Base-by-base conservation (phyloP, 2,797 vertebrate species). In the Sebastes hubbsi region DNA sequence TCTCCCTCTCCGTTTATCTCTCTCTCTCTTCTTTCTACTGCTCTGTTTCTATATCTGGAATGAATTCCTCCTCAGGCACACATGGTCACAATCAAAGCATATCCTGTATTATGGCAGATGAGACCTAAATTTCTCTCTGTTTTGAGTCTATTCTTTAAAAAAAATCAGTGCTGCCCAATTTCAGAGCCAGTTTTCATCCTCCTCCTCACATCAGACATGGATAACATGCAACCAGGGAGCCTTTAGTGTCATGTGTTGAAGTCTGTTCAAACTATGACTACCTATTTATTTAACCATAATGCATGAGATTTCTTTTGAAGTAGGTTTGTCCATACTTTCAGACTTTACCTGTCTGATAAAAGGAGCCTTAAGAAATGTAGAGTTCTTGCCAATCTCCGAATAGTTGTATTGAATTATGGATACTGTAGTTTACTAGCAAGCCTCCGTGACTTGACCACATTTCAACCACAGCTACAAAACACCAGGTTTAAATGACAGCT, bases 1-100 rank as follows among this genome's bases (percentile, higher is more conserved):
- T 54, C 46, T 81, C 38, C 6, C 65, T 49, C 75, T 78, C 54
- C 2, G 25, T 82, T 84, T 78, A 67, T 85, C 32, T n/a, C 49
- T 54, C 49, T 52, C 49, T 63, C 16, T 72, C 2, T 66, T 75
- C 22, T 64, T 11, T 69, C 34, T 55, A 3, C 36, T 55, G 69
- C 54, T 82, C 38, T 25, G 30, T 86, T 75, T 77, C n/a, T 72
- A 61, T 58, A 29, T 86, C 77, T 84, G 77, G 66, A 81, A 77
- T 80, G 56, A 88, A 73, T 79, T 87, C 59, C 64, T 87, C 70
- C 82, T 59, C 4, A 58, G 77, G 65, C 82, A 34, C 75, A 81
- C 76, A 72, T 75, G 65, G 85, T 71, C 72, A 73, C 65, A 54
- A 79, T 91, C 76, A 82, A 52, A 89, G 38, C 66, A 77, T 78